Evolutionary conservation across 2,888 invertebrate genomes (phyloP), one percentile per base, ranked within the genome.

Genomic region (Arctia plantaginis): DNA sequence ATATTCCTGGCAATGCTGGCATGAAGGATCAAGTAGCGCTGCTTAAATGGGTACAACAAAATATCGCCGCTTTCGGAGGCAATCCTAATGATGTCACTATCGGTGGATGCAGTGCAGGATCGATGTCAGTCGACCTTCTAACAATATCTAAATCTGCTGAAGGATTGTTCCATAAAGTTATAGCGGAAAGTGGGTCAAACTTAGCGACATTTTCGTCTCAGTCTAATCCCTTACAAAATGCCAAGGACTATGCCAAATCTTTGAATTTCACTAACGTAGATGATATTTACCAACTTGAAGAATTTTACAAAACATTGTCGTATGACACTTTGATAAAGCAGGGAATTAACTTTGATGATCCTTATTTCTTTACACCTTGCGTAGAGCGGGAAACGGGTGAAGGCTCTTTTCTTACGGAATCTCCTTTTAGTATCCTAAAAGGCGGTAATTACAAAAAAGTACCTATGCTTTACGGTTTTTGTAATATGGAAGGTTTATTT

Each of bases 41-140:
- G 0, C 73, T 91, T 1, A 84, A 85, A 0, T 91, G 90, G 35
- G 35, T 35, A 35, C 35, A 35, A 35, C 35, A 6, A 3, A 35
- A 35, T 35, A 35, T 35, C 35, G 35, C 35, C 35, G 35, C 35
- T 35, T 35, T 35, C 6, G 35, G 35, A 35, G 35, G 35, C 6
- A 35, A 91, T 71, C 89, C 90, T 23, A 69, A 89, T 69, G 89
- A 91, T 47, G 87, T 91, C 7, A 90, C 90, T 0, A 75, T 91
- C 3, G 77, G 59, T 1, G 91, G 91, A 0, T 78, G 33, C 30
- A 90, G 89, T 51, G 87, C 90, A 13, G 51, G 51, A 51, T 51
- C 51, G 1, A 51, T 51, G 8, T 51, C 51, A 51, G 51, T 51
- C 8, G 51, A 51, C 23, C 51, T 51, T 23, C 51, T 51, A 23